Conservation (phyloP, 1,140 invertebrate genomes). For the Lasioglossum albipes region DNA sequence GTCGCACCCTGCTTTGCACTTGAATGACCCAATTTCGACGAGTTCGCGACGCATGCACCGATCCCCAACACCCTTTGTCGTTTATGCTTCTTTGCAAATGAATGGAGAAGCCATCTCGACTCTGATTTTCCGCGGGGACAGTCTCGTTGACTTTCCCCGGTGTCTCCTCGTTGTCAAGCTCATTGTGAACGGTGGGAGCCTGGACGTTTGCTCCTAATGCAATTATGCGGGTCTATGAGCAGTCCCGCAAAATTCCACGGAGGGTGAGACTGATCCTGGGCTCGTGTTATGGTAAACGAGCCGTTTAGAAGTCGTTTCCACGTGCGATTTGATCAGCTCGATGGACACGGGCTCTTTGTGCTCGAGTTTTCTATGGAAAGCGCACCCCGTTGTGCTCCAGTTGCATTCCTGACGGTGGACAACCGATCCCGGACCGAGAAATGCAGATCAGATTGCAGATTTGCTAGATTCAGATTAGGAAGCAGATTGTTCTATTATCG, state of each 20-base stretch:
- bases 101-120: conserved; percentile 39
- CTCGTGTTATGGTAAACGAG: conserved; percentile 49
- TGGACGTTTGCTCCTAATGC: conserved; percentile 47
- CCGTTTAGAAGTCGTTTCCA: conserved; percentile 48
- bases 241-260: conserved; percentile 20
- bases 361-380: conserved; percentile 6
- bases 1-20: conserved; percentile 61
- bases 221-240: conserved; percentile 55
- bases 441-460: not conserved
- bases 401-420: not conserved
- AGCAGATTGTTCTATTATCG: not conserved
- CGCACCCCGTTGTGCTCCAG: not conserved
- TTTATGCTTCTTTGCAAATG: conserved; percentile 55
- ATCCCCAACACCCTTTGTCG: conserved; percentile 13
- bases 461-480: not conserved
- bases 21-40: conserved; percentile 63
- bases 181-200: conserved; percentile 21
- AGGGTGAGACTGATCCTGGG: not conserved
- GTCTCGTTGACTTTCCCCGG: conserved; percentile 60
- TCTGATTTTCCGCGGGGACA: conserved; percentile 53
- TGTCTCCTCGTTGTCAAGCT: conserved; percentile 40
- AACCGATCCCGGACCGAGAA: not conserved
- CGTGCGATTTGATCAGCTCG: not conserved
- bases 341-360: conserved; percentile 7
- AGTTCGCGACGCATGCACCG: conserved; percentile 20